Evolutionary conservation across 2,113 vertebrate genomes (phyloP), one percentile per base, ranked within the genome.

Genomic region (Tetrax tetrax): DNA sequence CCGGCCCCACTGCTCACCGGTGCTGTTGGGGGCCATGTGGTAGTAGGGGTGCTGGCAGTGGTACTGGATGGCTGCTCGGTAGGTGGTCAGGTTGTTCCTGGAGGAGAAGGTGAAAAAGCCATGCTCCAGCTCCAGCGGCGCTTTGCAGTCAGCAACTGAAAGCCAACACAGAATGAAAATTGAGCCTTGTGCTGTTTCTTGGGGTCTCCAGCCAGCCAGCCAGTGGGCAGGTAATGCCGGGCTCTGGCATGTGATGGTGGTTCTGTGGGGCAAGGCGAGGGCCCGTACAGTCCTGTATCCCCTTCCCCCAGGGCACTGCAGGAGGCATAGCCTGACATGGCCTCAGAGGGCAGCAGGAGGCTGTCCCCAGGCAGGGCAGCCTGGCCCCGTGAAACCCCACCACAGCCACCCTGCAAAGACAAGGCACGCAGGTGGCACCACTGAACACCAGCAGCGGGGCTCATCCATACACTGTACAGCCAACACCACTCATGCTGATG

Each of bases 121-220:
- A 3, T 98, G 97, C 60, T 98, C 96, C 48, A 98, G 97, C n/a
- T 92, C 95, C 12, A 50, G 82, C 1, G 99, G 99, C 4, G 31
- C 83, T 80, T 99, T 98, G 96, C 99, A 99, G 95, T 99, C 98
- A 89, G 99, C 98, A 98, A 98, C 99, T 99, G 97, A 87, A 96
- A 92, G 86, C 78, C 87, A 91, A 90, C 75, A 97, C 75, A 97
- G 77, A 96, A 92, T 28, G 9, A 27, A 68, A 43, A 29, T 76
- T 95, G 71, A 86, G 28, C 16, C 9, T 37, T 74, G 47, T 28
- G 51, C 38, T 75, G 33, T 9, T 56, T 22, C 8, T 37, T 38
- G 45, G 57, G 51, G 33, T 37, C 37, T 20, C 50, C 68, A 90
- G 29, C 29, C 63, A 78, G 22, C 56, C 64, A 78, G 22, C 60